Evolutionary conservation across 2,113 vertebrate species (phyloP).

Genomic region (Sapajus apella): DNA sequence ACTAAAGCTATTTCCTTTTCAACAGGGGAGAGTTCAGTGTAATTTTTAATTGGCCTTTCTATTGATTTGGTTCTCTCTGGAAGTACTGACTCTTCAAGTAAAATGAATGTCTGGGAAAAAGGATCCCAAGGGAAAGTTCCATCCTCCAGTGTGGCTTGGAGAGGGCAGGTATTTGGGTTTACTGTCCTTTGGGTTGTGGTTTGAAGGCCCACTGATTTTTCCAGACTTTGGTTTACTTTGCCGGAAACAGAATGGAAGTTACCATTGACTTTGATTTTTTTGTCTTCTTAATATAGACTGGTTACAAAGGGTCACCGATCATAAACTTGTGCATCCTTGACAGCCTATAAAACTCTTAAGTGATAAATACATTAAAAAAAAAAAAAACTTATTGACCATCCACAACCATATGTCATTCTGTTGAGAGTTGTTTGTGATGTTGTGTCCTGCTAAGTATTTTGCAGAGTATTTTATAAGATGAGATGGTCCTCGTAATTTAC

Average conservation of each 20-base stretch:
- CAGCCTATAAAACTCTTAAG: neutral
- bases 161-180: slow-evolving; percentile 62
- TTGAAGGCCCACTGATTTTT: slow-evolving; percentile 68
- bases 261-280: slow-evolving; percentile 48
- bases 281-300: slow-evolving; percentile 61
- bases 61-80: slow-evolving; percentile 47
- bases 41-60: slow-evolving; percentile 31
- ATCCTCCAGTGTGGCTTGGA: slow-evolving; percentile 70
- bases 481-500: slow-evolving; percentile 32
- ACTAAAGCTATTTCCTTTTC: neutral
- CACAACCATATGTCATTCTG: neutral
- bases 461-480: slow-evolving; percentile 40
- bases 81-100: neutral
- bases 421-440: neutral
- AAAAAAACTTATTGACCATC: neutral
- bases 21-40: neutral
- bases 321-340: neutral
- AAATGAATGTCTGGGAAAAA: slow-evolving; percentile 52
- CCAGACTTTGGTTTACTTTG: slow-evolving; percentile 68
- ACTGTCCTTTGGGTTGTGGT: slow-evolving; percentile 73
- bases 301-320: slow-evolving; percentile 40
- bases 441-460: neutral
- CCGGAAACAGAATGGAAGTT: slow-evolving; percentile 64
- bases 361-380: neutral
- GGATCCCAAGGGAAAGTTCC: slow-evolving; percentile 77